phyloP scores from a whole-genome alignment of 2,797 vertebrate genomes.

The Psittacula echo region DNA sequence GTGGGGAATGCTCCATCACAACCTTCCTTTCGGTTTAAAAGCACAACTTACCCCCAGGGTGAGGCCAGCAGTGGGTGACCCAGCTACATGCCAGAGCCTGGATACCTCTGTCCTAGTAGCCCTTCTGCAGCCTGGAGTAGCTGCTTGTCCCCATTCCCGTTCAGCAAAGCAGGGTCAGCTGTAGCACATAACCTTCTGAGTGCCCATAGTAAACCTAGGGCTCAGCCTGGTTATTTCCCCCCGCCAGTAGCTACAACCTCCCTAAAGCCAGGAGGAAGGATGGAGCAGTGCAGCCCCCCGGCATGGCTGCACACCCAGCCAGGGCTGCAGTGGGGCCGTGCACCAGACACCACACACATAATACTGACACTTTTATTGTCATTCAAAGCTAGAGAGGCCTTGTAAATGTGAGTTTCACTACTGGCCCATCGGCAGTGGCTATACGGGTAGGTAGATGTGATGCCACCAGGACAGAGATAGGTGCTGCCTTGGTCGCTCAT shows the following conservation, averaged over 20 bases:
- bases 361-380: constrained; percentile 71
- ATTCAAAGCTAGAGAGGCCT: constrained; percentile 70
- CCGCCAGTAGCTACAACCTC: not conserved
- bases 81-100: not conserved
- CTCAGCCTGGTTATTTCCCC: too few relatives aligned
- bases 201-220: not conserved
- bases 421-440: constrained; percentile 50
- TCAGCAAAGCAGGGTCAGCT: not conserved
- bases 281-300: not conserved
- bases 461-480: not conserved
- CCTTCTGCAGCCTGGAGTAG: not conserved
- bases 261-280: not conserved
- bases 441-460: not conserved
- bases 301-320: fast-evolving
- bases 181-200: not conserved
- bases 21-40: not conserved
- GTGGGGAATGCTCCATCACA: not conserved
- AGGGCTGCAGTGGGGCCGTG: not conserved
- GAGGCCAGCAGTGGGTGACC: not conserved
- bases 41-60: not conserved
- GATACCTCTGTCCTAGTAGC: fast-evolving
- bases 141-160: not conserved
- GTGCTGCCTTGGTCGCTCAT: not conserved
- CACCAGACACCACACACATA: not conserved
- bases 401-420: constrained; percentile 65